Evolutionary conservation across 2,888 invertebrate species (phyloP), one percentile per base, ranked within the genome.

Genomic region (Acleris holmiana): DNA sequence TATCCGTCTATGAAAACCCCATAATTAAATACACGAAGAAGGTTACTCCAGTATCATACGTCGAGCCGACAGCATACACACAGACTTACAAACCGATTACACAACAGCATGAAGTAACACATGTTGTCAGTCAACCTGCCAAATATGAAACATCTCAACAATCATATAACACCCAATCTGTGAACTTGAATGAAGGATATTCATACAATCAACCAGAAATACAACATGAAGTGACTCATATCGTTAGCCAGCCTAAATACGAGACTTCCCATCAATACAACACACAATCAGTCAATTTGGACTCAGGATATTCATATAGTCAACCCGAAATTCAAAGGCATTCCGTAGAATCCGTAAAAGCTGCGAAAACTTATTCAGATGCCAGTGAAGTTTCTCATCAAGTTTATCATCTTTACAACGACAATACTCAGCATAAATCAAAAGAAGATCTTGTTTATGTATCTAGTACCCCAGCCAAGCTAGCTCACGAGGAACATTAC

Each of bases 271-370:
- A 85, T 67, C 76, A 80, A 69, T 80, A 78, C 51, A 73, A 71
- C 18, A 70, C 74, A 40, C 83, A 84, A 68, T 81, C 79, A 56
- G 64, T 78, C 0, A 80, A 82, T 53, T 61, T 84, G n/a, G 79
- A 75, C 57, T 81, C 86, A 75, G 84, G 81, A 7, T 87, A 88
- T 67, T 80, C 84, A 1, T 89, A 89, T 63, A 84, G 72, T 59
- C 89, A 90, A 70, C 91, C 91, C 4, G 91, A 89, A 81, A 88
- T 89, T 50, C 89, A 89, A 74, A 81, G 86, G 67, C 82, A 84
- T 51, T 4, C 35, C 13, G 65, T 80, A 46, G 86, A 86, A 70
- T 75, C 78, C 29, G 76, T 76, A 4, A 82, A 76, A 54, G 67
- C 76, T 44, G 78, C 76, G 15, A 83, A 77, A 53, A 62, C 77